Percentiles rank a stretch among this genome's conserved stretches.
Evolutionary conservation across 2,113 vertebrate species (phyloP).

Genomic region (Sceloporus tristichus): DNA sequence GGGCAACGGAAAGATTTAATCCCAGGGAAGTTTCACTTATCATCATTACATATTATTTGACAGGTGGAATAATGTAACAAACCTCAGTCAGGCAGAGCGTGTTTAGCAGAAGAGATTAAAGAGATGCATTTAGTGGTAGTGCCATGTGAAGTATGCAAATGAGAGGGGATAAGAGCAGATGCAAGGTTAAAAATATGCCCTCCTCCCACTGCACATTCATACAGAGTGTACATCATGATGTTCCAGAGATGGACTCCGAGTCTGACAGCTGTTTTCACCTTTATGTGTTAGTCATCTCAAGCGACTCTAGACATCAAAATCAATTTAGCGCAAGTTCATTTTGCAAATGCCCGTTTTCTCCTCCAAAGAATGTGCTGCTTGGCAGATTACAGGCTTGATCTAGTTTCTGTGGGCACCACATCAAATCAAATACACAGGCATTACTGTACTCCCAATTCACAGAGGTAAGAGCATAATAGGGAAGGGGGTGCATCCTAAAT

Average conservation of each 20-base stretch:
- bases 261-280: slow-evolving; percentile 9
- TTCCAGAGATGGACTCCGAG: background rate
- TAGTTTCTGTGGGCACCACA: background rate
- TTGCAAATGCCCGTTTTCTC: slow-evolving; percentile 19
- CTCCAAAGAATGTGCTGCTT: background rate
- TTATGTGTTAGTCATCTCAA: slow-evolving; percentile 14
- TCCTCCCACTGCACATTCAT: background rate
- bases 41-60: background rate
- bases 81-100: background rate
- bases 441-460: background rate
- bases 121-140: background rate
- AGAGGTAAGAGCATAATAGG: background rate
- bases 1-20: slow-evolving; percentile 15
- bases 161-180: slow-evolving; percentile 7
- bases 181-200: slow-evolving; percentile 6
- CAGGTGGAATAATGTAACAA: slow-evolving; percentile 34
- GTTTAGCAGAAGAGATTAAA: background rate
- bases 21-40: background rate
- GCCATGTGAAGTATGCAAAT: background rate
- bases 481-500: too few species aligned
- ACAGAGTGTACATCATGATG: background rate
- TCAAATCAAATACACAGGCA: background rate
- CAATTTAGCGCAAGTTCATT: slow-evolving; percentile 18
- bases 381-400: background rate
- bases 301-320: slow-evolving; percentile 30